These are phyloP conservation scores for Plutella xylostella DNA, from an alignment of 2,888 invertebrate genomes.

Conservation along the genomic window DNA sequence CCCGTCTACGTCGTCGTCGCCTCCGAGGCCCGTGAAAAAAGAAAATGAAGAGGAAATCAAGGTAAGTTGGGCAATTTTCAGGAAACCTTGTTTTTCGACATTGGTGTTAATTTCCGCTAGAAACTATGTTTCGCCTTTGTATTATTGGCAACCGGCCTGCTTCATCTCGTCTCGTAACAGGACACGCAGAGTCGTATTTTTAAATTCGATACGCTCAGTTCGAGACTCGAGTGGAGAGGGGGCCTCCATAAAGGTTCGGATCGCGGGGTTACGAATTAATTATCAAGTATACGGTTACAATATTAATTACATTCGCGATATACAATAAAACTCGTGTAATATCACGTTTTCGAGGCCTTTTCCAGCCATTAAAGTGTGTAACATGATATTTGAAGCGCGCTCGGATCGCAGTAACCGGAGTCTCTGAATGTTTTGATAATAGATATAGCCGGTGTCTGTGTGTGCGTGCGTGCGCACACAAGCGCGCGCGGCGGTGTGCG, in stretches of 20 bases:
- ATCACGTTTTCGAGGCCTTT: slow-evolving; percentile 70
- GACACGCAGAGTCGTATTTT: slow-evolving; percentile 60
- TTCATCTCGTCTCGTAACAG: slow-evolving; percentile 50
- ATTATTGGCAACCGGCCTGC: slow-evolving; percentile 58
- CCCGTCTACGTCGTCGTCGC: slow-evolving; percentile 41
- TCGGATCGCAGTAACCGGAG: slow-evolving; percentile 68
- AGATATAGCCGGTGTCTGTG: slow-evolving; percentile 62
- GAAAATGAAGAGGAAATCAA: slow-evolving; percentile 83
- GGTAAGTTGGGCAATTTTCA: slow-evolving; percentile 54
- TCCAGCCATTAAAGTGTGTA: slow-evolving; percentile 71
- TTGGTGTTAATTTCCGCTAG: slow-evolving; percentile 49
- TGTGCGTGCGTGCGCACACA: slow-evolving; percentile 36
- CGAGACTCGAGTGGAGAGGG: slow-evolving; percentile 28
- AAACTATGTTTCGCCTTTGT: slow-evolving; percentile 45
- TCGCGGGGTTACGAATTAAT: slow-evolving; percentile 53
- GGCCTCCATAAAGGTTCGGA: slow-evolving; percentile 37
- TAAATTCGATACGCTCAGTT: slow-evolving; percentile 54
- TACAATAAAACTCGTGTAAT: slow-evolving; percentile 68
- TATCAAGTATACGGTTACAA: slow-evolving; percentile 57
- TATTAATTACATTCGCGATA: slow-evolving; percentile 68
- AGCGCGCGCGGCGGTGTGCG: slow-evolving; percentile 43
- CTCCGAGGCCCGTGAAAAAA: slow-evolving; percentile 71
- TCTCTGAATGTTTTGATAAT: slow-evolving; percentile 69
- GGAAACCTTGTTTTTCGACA: slow-evolving; percentile 28
- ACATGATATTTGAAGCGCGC: slow-evolving; percentile 67